These are phyloP conservation scores for Lycocerus yunnanus DNA, from an alignment of 2,888 invertebrate species.

Conservation along the genomic window DNA sequence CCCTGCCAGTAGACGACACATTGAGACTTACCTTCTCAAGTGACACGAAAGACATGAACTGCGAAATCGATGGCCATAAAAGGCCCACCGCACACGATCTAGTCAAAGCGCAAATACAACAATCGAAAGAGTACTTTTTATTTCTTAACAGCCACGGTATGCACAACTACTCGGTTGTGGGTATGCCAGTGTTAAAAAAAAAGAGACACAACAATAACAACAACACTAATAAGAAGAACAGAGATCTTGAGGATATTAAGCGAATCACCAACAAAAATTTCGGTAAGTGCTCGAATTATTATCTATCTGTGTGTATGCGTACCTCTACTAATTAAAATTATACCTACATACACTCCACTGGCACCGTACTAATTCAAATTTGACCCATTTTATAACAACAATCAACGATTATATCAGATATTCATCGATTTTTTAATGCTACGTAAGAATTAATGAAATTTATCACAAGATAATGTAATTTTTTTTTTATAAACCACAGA, in stretches of 20 bases:
- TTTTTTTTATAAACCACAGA: neutral
- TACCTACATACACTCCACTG: neutral
- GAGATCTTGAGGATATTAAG: constrained; percentile 40
- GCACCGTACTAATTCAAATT: constrained; percentile 11
- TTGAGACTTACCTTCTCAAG: constrained; percentile 60
- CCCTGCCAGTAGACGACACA: constrained; percentile 52
- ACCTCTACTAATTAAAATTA: neutral
- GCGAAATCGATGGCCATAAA: constrained; percentile 46
- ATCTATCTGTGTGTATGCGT: neutral
- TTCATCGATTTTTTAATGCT: neutral
- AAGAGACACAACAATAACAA: constrained; percentile 43
- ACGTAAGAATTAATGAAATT: neutral
- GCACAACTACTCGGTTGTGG: constrained; percentile 62
- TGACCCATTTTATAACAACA: constrained; percentile 11
- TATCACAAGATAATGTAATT: neutral
- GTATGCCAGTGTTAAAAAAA: constrained; percentile 58
- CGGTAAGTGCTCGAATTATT: constrained; percentile 46
- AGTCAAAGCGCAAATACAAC: constrained; percentile 62
- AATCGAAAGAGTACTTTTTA: constrained; percentile 63
- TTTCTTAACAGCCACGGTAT: constrained; percentile 63
- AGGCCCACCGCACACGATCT: constrained; percentile 46
- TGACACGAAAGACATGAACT: constrained; percentile 46
- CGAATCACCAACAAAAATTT: constrained; percentile 46
- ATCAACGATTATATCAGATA: neutral
- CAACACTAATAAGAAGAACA: constrained; percentile 39